These are phyloP conservation scores for Celastrina argiolus DNA, from an alignment of 2,888 invertebrate genomes.

Conservation along the genomic window DNA sequence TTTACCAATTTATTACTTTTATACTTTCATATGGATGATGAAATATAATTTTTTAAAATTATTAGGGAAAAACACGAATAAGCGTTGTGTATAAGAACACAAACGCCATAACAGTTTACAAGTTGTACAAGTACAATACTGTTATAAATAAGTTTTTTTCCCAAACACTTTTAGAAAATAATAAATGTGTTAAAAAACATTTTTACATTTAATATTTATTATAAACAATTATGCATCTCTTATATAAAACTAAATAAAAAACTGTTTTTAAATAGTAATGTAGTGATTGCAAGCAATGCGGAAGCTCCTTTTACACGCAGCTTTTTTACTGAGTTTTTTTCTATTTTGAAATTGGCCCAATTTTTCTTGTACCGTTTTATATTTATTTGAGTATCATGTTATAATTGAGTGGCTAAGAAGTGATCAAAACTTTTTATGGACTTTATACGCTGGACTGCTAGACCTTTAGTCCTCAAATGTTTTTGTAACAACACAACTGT, in stretches of 20 bases:
- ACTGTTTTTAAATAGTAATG: neutral
- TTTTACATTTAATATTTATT: slow-evolving; percentile 17
- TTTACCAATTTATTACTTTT: neutral
- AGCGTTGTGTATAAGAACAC: slow-evolving; percentile 71
- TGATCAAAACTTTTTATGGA: too few species aligned
- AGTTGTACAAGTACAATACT: slow-evolving; percentile 39
- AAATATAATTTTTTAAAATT: slow-evolving; percentile 16
- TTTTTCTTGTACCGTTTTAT: neutral
- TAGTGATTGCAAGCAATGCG: neutral
- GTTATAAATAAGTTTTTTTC: slow-evolving; percentile 20
- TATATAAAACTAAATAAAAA: neutral
- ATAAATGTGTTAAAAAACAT: slow-evolving; percentile 33
- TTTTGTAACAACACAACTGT: too few species aligned
- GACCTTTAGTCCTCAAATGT: too few species aligned
- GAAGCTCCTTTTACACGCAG: neutral
- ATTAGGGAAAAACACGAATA: slow-evolving; percentile 49
- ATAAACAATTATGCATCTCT: neutral
- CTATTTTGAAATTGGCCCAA: neutral
- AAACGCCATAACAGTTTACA: slow-evolving; percentile 75
- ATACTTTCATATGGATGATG: neutral
- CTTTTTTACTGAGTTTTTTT: neutral
- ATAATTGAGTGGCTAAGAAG: too few species aligned
- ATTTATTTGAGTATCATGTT: neutral
- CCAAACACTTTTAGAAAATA: slow-evolving; percentile 30
- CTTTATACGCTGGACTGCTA: too few species aligned